Evolutionary conservation across 2,113 vertebrate genomes (phyloP).

Genomic region (Pseudorasbora parva): DNA sequence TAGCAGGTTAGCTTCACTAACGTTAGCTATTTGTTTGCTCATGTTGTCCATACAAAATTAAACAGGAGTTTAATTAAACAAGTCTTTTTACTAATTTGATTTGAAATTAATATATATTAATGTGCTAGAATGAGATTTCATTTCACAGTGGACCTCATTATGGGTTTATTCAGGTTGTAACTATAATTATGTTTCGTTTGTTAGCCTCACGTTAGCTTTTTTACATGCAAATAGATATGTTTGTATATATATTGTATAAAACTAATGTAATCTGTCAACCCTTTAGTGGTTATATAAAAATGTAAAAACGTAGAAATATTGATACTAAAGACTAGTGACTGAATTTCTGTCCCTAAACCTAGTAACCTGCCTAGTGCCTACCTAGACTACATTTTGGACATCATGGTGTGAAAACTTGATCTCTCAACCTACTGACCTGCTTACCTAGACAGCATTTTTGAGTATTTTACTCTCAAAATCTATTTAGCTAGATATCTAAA

Average conservation of each 20-base stretch:
- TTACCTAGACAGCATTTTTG: neutral
- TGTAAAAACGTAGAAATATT: neutral
- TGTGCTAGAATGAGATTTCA: neutral
- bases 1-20: constrained; percentile 15
- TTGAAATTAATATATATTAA: neutral
- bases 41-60: neutral
- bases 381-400: neutral
- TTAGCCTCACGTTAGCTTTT: neutral
- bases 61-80: neutral
- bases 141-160: neutral
- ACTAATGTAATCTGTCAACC: neutral
- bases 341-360: neutral
- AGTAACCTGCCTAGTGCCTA: neutral
- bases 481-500: neutral
- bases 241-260: too few relatives aligned
- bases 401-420: neutral
- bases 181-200: constrained; percentile 4
- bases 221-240: neutral
- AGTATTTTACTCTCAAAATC: neutral
- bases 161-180: neutral
- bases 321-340: neutral
- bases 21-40: constrained; percentile 12
- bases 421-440: neutral
- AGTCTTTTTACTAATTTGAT: neutral
- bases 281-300: neutral